Base-by-base conservation (phyloP, 2,797 vertebrate species). In the Bradypodion ventrale region DNA sequence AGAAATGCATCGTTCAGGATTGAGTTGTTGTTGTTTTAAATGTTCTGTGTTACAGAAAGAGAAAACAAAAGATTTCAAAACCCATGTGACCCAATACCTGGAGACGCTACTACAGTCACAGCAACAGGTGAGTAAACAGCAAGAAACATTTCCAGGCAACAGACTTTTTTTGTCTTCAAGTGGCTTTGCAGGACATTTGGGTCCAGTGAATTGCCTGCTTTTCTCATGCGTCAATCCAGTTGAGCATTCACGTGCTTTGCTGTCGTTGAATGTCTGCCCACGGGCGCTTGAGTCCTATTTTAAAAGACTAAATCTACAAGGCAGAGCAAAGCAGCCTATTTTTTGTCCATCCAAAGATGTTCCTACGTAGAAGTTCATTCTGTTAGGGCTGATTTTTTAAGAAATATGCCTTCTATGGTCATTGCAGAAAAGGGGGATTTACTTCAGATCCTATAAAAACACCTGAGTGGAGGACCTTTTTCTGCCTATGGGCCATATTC, bases 61-160 rank as follows among this genome's bases (percentile, higher is more conserved):
- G 92, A 98, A 97, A 94, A 96, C 97, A 59, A 97, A 96, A 94
- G 98, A 98, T 94, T 99, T 99, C 94, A 98, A 96, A 94, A 97
- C 91, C 89, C 97, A 98, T 0, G 96, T 99, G 83, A 95, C 98
- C 4, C 97, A 96, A 86, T 99, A 99, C 92, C 93, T 99, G 92
- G 98, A 99, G 95, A 96, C 94, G 0, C 92, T 98, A 70, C 85
- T 98, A 6, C 96, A 97, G 92, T 98, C 98, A 69, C 98, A 99
- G 95, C 98, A 99, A 52, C 98, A 99, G 97, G 99, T 99, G 94
- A 94, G 96, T 83, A 1, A 44, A n/a, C 5, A 4, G 70, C 44
- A 13, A 1, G 0, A 13, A 3, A 27, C 44, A 2, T 49, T 63
- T 23, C n/a, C 37, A 37, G 32, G 10, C n/a, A 21, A 10, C 25